Evolutionary conservation across 2,113 vertebrate species (phyloP), one percentile per base, ranked within the genome.

Genomic region (Morone saxatilis): DNA sequence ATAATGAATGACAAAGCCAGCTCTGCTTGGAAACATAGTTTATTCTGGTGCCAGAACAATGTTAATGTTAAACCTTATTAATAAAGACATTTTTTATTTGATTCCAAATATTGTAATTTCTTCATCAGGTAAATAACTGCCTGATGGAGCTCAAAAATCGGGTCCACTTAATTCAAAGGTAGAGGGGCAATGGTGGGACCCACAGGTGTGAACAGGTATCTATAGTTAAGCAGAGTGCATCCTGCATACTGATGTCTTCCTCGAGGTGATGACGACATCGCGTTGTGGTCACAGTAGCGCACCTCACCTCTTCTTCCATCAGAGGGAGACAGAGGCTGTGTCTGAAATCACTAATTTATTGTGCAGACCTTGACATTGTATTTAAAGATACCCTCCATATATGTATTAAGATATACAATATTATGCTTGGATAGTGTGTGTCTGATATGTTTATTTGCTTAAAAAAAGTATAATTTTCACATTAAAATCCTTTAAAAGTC

Each of bases 281-380:
- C 25, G 17, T 3, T 48, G 40, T 54, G 16, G 2, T 51, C 1
- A 31, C 16, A 20, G n/a, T 40, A 7, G 10, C 36, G 74, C 54
- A 76, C 6, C 4, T 61, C 41, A 16, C 6, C 22, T 11, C 2
- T n/a, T 82, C 5, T 1, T 78, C 79, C 91, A 81, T 48, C n/a
- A 91, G 89, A 72, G 68, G 73, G 86, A n/a, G 77, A 65, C 82
- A 91, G 19, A 81, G 43, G 8, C 70, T 60, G 16, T 5, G 16
- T 45, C 5, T 87, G 31, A 62, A 66, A 57, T 76, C 1, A 67
- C 25, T 6, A 2, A 5, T 20, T 41, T 14, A 5, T 7, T 45
- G 43, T 45, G 43, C 43, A 2, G 31, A 31, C 31, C 31, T 4
- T 31, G 31, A 31, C 31, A 31, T 31, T 31, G 3, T 31, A 31